Conservation (phyloP, 2,888 invertebrate species). For the Pterostichus niger region DNA sequence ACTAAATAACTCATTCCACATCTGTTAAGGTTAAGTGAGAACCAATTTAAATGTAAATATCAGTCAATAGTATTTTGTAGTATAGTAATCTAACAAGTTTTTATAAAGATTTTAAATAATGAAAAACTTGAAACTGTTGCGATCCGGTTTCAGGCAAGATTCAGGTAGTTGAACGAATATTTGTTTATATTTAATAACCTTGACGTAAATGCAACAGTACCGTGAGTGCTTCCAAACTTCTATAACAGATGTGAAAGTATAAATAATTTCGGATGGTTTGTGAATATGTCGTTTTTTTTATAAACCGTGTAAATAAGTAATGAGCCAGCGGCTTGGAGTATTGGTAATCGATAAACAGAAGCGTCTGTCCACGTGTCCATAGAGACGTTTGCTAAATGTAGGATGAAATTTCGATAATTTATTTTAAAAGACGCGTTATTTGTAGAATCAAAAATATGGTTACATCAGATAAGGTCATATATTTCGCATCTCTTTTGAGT, state of each 20-base stretch:
- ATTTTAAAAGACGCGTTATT: constrained; percentile 3
- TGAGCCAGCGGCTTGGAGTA: background rate
- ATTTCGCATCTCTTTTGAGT: background rate
- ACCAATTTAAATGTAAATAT: constrained; percentile 1
- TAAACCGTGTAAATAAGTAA: constrained; percentile 29
- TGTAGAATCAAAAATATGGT: no score
- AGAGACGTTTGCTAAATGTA: background rate
- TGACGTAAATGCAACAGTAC: constrained; percentile 13
- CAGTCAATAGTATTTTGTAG: background rate
- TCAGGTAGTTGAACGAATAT: no score
- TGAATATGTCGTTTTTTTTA: constrained; percentile 26
- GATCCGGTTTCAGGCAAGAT: background rate
- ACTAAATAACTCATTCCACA: no score
- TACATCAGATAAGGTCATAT: background rate
- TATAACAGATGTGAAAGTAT: background rate
- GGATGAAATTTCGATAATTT: constrained; percentile 14
- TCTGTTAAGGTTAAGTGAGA: background rate
- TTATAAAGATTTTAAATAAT: background rate
- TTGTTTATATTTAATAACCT: background rate
- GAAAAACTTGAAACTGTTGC: background rate
- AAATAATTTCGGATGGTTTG: constrained; percentile 10
- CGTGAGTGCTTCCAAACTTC: background rate
- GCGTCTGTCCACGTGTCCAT: constrained; percentile 22
- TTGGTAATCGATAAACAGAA: constrained; percentile 42
- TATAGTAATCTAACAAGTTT: background rate